Evolutionary conservation across 2,113 vertebrate species (phyloP).

Genomic region (Heteronetta atricapilla): DNA sequence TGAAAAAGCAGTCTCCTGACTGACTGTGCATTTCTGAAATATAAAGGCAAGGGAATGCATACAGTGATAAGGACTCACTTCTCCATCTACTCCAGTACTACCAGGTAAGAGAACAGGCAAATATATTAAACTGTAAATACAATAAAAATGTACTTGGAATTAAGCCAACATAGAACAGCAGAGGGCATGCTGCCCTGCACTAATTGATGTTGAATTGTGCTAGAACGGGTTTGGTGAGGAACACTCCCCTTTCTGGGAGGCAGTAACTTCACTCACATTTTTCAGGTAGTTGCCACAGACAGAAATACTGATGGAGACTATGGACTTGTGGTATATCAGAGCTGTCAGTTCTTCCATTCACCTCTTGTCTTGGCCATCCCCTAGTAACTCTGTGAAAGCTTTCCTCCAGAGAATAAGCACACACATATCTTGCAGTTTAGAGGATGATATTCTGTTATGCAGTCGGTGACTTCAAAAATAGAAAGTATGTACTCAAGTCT

Average conservation of each 20-base stretch:
- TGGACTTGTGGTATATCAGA: background rate
- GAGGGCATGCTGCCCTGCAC: background rate
- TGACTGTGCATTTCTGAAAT: background rate
- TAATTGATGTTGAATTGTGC: background rate
- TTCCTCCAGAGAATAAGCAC: background rate
- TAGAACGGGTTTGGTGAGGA: background rate
- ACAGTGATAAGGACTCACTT: background rate
- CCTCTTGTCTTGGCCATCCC: background rate
- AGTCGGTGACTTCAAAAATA: background rate
- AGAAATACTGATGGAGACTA: background rate
- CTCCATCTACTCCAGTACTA: rapidly evolving
- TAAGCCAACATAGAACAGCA: background rate
- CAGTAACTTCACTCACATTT: background rate
- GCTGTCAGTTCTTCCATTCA: background rate
- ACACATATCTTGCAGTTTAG: rapidly evolving
- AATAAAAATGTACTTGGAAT: background rate
- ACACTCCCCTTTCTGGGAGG: background rate
- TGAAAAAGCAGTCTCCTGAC: background rate
- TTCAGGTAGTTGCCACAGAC: background rate
- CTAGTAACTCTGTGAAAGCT: background rate
- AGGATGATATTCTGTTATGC: background rate
- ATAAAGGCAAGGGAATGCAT: background rate
- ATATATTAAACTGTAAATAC: background rate
- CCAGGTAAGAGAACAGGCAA: background rate
- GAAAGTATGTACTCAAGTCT: background rate